Evolutionary conservation across 2,888 invertebrate species (phyloP).

Genomic region (Cephus rjabovi): DNA sequence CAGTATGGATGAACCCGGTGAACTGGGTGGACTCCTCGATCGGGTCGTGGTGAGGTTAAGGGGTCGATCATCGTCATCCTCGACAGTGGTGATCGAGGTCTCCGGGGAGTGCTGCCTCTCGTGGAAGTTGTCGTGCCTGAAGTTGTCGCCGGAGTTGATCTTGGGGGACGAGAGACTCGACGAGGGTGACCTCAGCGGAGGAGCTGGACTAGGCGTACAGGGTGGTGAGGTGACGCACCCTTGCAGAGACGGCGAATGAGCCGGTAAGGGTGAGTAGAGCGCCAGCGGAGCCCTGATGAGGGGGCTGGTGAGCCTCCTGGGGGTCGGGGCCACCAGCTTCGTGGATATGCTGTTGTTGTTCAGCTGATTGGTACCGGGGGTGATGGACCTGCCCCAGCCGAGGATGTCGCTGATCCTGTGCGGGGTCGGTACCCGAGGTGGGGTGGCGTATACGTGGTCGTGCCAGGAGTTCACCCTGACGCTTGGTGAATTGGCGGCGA

Average conservation of each 20-base stretch:
- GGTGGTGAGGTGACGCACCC: constrained; percentile 46
- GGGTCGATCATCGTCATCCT: constrained; percentile 59
- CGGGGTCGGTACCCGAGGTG: constrained; percentile 85
- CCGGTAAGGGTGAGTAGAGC: constrained; percentile 41
- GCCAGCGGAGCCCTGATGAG: constrained; percentile 43
- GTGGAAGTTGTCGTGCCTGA: not conserved
- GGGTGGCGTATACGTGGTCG: constrained; percentile 88
- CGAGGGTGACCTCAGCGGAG: constrained; percentile 45
- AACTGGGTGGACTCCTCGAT: constrained; percentile 46
- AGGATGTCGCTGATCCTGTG: constrained; percentile 91
- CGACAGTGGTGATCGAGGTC: constrained; percentile 12
- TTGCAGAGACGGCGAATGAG: constrained; percentile 44
- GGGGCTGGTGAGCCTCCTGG: constrained; percentile 41
- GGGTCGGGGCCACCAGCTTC: constrained; percentile 48
- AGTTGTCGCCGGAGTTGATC: constrained; percentile 25
- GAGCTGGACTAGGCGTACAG: constrained; percentile 47
- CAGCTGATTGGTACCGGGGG: constrained; percentile 1
- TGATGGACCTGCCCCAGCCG: constrained; percentile 68
- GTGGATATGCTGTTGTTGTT: constrained; percentile 23
- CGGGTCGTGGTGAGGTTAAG: constrained; percentile 56
- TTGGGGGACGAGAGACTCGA: constrained; percentile 38
- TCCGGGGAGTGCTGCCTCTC: not conserved
- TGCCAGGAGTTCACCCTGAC: constrained; percentile 75
- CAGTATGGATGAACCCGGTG: constrained; percentile 32
- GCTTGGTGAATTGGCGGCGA: not conserved